Percentiles rank a stretch among this genome's conserved stretches.
Conservation (phyloP, 2,797 vertebrate genomes). For the Thamnophis elegans region DNA sequence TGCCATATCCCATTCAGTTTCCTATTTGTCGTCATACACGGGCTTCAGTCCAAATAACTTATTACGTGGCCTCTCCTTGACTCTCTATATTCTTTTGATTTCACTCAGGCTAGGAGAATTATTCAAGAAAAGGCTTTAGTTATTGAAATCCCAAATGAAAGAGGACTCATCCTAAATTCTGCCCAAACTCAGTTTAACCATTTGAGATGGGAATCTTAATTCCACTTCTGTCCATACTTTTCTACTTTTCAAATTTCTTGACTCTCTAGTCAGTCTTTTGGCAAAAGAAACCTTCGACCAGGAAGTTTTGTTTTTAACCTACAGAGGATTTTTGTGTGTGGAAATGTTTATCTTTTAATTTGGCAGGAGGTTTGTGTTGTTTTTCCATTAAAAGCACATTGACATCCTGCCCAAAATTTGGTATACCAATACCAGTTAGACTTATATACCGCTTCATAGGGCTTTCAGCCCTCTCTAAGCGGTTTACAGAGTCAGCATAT, state of each 20-base stretch:
- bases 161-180: not conserved
- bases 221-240: not conserved
- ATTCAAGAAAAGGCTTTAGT: not conserved
- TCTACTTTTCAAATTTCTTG: not conserved
- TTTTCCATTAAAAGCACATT: not conserved
- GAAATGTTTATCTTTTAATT: not conserved
- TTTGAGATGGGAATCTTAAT: not conserved
- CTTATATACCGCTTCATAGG: no score
- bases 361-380: not conserved
- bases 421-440: no score
- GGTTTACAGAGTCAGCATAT: no score
- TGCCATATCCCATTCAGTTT: not conserved
- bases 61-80: not conserved
- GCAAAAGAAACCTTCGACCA: not conserved
- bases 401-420: not conserved
- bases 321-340: not conserved
- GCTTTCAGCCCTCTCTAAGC: no score
- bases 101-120: not conserved
- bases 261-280: not conserved
- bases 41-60: not conserved
- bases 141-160: not conserved
- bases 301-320: not conserved
- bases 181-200: not conserved
- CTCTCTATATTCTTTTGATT: not conserved
- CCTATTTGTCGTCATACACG: not conserved